These are phyloP conservation scores for Agriopis aurantiaria DNA, from an alignment of 2,888 invertebrate species.

Conservation along the genomic window DNA sequence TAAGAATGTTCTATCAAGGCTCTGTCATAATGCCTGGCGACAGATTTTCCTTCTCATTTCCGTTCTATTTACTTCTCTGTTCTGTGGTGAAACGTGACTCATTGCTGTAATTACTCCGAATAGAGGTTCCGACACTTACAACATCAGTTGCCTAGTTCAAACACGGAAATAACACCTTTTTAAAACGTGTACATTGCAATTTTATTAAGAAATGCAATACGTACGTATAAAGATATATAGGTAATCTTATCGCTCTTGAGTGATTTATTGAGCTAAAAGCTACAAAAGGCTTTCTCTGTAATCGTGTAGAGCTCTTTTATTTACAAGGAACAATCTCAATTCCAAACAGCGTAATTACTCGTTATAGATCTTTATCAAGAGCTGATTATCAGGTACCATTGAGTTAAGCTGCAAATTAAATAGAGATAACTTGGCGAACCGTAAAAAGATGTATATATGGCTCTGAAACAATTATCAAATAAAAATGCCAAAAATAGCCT, in stretches of 20 bases:
- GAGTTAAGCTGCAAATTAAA: constrained; percentile 8
- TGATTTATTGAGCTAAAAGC: constrained; percentile 13
- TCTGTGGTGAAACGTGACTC: constrained; percentile 67
- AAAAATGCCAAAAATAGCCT: constrained; percentile 2
- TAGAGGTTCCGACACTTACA: constrained; percentile 46
- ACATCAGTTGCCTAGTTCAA: constrained; percentile 27
- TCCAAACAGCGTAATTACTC: constrained; percentile 21
- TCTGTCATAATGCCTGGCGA: too few relatives aligned
- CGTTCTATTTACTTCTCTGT: too few relatives aligned
- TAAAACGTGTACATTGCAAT: constrained; percentile 24
- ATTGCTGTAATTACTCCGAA: constrained; percentile 59
- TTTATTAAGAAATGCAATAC: constrained; percentile 4
- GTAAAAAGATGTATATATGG: neutral
- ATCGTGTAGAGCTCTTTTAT: constrained; percentile 34
- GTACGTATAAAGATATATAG: constrained; percentile 3
- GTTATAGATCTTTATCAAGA: constrained; percentile 23
- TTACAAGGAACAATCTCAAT: constrained; percentile 18
- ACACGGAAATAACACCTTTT: constrained; percentile 30
- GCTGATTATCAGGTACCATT: constrained; percentile 7
- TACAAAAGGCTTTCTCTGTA: constrained; percentile 6
- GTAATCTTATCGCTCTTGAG: constrained; percentile 9
- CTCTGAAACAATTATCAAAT: constrained; percentile 1
- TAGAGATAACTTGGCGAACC: constrained; percentile 10
- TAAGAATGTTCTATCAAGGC: too few relatives aligned
- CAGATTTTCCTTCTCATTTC: too few relatives aligned